These are phyloP conservation scores for Lepisosteus oculatus DNA, from an alignment of 2,113 vertebrate species.

Conservation along the genomic window DNA sequence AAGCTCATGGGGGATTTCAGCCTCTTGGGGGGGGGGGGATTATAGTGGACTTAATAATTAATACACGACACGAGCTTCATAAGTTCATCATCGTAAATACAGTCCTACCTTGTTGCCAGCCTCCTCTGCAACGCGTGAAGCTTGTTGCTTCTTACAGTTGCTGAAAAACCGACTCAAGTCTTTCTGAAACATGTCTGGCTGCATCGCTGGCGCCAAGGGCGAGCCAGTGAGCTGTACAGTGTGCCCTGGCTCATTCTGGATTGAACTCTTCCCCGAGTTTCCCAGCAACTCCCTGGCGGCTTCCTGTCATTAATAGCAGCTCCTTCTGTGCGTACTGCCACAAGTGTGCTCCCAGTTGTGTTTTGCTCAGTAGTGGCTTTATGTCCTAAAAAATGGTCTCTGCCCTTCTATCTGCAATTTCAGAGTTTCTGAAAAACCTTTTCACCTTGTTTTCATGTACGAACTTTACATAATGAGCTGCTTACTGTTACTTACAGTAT, in stretches of 20 bases:
- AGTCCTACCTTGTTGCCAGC: too few relatives aligned
- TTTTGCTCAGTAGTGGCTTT: slow-evolving; percentile 1
- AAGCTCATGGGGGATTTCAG: too few relatives aligned
- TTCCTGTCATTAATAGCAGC: slow-evolving; percentile 15
- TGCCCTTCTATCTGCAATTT: slow-evolving; percentile 1
- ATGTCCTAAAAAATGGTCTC: neutral
- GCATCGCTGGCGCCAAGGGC: slow-evolving; percentile 9
- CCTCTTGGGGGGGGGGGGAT: too few relatives aligned
- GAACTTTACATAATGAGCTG: too few relatives aligned
- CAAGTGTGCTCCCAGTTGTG: slow-evolving; percentile 6
- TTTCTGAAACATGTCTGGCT: slow-evolving; percentile 19
- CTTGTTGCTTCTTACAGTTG: slow-evolving; percentile 15
- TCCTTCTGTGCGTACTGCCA: slow-evolving; percentile 10
- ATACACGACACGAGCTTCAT: too few relatives aligned
- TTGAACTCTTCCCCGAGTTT: slow-evolving; percentile 18
- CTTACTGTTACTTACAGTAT: too few relatives aligned
- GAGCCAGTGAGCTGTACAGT: slow-evolving; percentile 19
- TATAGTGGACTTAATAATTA: too few relatives aligned
- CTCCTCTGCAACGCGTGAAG: too few relatives aligned
- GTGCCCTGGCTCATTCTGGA: slow-evolving; percentile 11
- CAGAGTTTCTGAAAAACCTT: neutral
- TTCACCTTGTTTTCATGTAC: too few relatives aligned
- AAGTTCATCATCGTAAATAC: too few relatives aligned
- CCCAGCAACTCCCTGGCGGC: slow-evolving; percentile 8
- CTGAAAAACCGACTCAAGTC: slow-evolving; percentile 26